Evolutionary conservation across 2,113 vertebrate genomes (phyloP).

Genomic region (Eptatretus burgeri): DNA sequence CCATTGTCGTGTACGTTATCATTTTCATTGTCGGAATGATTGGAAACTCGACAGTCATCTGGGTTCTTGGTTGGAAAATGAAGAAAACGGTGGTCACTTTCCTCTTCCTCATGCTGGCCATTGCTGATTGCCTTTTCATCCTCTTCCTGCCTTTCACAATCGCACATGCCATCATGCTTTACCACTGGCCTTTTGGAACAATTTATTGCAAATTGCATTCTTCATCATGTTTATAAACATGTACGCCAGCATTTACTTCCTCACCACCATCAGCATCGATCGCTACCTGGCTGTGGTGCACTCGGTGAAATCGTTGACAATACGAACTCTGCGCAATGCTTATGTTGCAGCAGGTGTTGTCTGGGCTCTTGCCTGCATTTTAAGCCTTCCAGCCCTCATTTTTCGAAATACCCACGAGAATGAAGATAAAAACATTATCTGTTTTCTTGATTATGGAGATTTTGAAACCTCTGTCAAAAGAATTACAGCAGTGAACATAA

Average conservation of each 20-base stretch:
- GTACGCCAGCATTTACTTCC: too few relatives aligned
- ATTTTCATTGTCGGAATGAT: constrained; percentile 76
- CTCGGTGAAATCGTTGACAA: constrained; percentile 24
- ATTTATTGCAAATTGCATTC: constrained; percentile 60
- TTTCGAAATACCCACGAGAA: constrained; percentile 33
- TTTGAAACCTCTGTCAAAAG: constrained; percentile 16
- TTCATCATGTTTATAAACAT: constrained; percentile 54
- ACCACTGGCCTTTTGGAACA: constrained; percentile 58
- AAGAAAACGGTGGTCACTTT: too few relatives aligned
- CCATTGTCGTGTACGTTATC: too few relatives aligned
- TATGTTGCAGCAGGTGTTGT: constrained; percentile 20
- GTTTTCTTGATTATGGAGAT: constrained; percentile 24
- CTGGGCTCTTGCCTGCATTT: constrained; percentile 27
- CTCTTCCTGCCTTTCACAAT: constrained; percentile 59
- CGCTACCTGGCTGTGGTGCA: constrained; percentile 41
- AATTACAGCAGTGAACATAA: constrained; percentile 29
- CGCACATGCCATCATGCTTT: constrained; percentile 44
- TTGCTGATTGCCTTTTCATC: too few relatives aligned
- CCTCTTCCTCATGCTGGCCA: too few relatives aligned
- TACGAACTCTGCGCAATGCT: constrained; percentile 22
- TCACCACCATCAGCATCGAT: too few relatives aligned
- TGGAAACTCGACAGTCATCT: too few relatives aligned
- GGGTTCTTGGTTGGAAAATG: too few relatives aligned
- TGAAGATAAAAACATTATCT: constrained; percentile 24
- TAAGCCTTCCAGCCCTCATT: constrained; percentile 36